phyloP scores from a whole-genome alignment of 2,888 invertebrate genomes.

The Leucophenga maculata region DNA sequence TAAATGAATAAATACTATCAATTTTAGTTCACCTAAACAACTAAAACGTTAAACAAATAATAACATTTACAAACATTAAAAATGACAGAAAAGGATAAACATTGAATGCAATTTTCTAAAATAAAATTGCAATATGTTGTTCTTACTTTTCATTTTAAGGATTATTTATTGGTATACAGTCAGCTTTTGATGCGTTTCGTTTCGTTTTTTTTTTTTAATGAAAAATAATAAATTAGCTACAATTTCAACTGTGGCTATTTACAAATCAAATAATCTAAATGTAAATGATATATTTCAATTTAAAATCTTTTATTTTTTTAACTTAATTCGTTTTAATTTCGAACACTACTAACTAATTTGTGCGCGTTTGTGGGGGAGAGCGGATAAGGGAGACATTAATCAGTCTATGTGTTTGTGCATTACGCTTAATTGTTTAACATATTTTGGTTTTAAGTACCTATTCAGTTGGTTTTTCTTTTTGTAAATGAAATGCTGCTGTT shows the following conservation, averaged over 20 bases:
- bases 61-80: neutral
- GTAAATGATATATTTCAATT: no score
- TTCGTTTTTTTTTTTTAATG: neutral
- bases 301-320: no score
- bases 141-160: neutral
- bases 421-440: no score
- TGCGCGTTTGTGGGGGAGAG: no score
- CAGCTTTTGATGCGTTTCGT: constrained; percentile 3
- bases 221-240: neutral
- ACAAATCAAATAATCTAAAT: no score
- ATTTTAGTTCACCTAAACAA: neutral
- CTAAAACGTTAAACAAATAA: constrained; percentile 2
- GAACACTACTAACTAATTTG: no score
- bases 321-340: no score
- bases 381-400: no score
- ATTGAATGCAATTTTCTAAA: neutral
- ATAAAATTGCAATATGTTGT: neutral
- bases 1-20: neutral
- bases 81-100: neutral
- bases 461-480: constrained; percentile 1
- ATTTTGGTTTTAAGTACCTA: constrained; percentile 3
- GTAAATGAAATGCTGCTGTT: neutral
- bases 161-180: constrained; percentile 26
- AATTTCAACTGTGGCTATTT: no score
- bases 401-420: no score